Evolutionary conservation across 2,113 vertebrate species (phyloP), one percentile per base, ranked within the genome.

Genomic region (Triplophysa dalaica): DNA sequence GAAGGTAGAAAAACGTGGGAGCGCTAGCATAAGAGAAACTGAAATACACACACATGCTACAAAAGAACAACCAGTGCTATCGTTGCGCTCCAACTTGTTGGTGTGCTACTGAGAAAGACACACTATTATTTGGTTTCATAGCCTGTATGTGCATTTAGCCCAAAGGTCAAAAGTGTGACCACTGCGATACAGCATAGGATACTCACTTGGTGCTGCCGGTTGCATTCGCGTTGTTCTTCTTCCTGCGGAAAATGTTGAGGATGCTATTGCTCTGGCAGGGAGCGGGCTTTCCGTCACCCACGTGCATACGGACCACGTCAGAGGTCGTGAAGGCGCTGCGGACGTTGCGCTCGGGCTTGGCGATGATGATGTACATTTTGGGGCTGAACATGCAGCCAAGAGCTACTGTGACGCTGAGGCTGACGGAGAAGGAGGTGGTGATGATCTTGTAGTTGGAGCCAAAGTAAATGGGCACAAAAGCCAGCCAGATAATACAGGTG

Each of bases 381-480:
- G 98, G 98, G 4, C 96, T 98, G 93, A 99, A 99, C 98, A 99
- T 99, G 92, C 97, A 99, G 60, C 97, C 94, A 89, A 99, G 93
- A 0, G 98, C 98, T 85, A 99, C 98, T 0, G 98, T 99, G 19
- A 98, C 97, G 0, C 98, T 99, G 83, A 99, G 94, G 88, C 97
- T 99, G 87, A 99, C 98, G 0, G 97, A 98, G 82, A 99, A 99
- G 70, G 97, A 98, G 17, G 97, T 99, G 41, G 98, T 99, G 89
- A 99, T 99, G 89, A 99, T 99, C 92, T 99, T 99, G 93, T 99
- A 99, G 92, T 99, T 98, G 92, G 97, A 99, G 85, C 98, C 98
- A 1, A 99, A 99, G 86, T 99, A 99, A 85, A 99, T 99, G 65
- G 98, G 98, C 81, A 99, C 96, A 2, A 99, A 99, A 72, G 98